A percentile compares a stretch with the other conserved stretches of the same genome.
Conservation (phyloP, 2,888 invertebrate species). For the Lepidonotus clava region DNA sequence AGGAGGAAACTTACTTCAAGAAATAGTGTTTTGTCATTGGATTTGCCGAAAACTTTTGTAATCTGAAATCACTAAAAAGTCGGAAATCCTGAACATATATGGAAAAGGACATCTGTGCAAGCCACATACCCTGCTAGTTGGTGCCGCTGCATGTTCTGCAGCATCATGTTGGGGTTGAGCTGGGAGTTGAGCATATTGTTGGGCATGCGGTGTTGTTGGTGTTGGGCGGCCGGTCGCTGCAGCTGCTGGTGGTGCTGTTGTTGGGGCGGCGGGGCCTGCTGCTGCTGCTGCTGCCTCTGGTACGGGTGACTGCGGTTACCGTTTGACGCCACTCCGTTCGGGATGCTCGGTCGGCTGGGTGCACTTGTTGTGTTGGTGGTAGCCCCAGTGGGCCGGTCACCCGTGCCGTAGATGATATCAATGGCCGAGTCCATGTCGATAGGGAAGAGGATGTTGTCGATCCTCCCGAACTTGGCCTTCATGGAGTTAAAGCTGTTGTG, state of each 20-base stretch:
- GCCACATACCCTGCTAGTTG: background rate
- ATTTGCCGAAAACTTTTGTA: too few relatives aligned
- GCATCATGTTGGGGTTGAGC: background rate
- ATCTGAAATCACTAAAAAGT: too few relatives aligned
- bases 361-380: background rate
- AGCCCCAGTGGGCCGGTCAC: background rate
- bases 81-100: too few relatives aligned
- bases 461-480: conserved; percentile 44
- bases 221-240: conserved; percentile 31
- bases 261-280: conserved; percentile 23
- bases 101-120: too few relatives aligned
- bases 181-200: background rate
- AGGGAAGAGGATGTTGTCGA: conserved; percentile 5
- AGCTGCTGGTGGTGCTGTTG: conserved; percentile 50
- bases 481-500: conserved; percentile 50
- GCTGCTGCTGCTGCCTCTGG: background rate
- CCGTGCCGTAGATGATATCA: conserved; percentile 48
- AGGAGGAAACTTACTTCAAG: too few relatives aligned
- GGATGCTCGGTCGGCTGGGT: background rate
- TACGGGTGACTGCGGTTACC: background rate
- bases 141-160: background rate
- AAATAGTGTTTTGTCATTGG: too few relatives aligned
- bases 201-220: background rate
- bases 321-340: background rate
- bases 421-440: conserved; percentile 16